Percentiles rank a stretch among this genome's conserved stretches.
Evolutionary conservation across 2,797 vertebrate genomes (phyloP).

Genomic region (Xenentodon cancila): DNA sequence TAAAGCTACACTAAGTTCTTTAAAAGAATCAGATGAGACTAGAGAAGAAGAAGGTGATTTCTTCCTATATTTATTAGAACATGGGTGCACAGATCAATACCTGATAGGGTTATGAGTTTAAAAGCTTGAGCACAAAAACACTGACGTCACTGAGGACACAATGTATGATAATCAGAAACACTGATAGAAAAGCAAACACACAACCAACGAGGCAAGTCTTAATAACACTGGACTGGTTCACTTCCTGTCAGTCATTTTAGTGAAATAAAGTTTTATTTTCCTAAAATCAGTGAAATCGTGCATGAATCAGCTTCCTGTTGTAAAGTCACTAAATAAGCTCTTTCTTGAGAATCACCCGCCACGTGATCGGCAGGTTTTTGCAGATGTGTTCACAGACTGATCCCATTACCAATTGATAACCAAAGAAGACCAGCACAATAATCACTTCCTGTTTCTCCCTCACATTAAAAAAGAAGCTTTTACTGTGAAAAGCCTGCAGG

Average conservation of each 20-base stretch:
- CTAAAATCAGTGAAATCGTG: background rate
- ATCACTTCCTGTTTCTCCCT: conserved; percentile 6
- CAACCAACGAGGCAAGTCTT: conserved; percentile 19
- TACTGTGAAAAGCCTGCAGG: conserved; percentile 11
- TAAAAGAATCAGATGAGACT: background rate
- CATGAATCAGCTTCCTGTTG: background rate
- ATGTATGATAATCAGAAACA: no score
- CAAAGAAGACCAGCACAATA: no score
- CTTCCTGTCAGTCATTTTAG: background rate
- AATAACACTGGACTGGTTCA: conserved; percentile 3
- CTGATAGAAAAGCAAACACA: conserved; percentile 23
- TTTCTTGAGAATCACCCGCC: no score
- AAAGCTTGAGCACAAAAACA: no score
- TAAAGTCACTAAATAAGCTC: background rate
- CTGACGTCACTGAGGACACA: no score
- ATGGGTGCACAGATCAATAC: conserved; percentile 26
- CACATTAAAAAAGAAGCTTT: conserved; percentile 20
- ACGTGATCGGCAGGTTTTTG: background rate
- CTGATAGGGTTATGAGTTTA: conserved; percentile 29
- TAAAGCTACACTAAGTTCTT: background rate
- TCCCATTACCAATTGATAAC: no score
- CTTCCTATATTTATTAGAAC: conserved; percentile 73
- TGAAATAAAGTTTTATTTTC: background rate
- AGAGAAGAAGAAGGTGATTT: conserved; percentile 9
- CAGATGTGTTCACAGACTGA: background rate